These are phyloP conservation scores for Aphelenchoides besseyi DNA, from an alignment of 1,140 invertebrate genomes.

Conservation along the genomic window DNA sequence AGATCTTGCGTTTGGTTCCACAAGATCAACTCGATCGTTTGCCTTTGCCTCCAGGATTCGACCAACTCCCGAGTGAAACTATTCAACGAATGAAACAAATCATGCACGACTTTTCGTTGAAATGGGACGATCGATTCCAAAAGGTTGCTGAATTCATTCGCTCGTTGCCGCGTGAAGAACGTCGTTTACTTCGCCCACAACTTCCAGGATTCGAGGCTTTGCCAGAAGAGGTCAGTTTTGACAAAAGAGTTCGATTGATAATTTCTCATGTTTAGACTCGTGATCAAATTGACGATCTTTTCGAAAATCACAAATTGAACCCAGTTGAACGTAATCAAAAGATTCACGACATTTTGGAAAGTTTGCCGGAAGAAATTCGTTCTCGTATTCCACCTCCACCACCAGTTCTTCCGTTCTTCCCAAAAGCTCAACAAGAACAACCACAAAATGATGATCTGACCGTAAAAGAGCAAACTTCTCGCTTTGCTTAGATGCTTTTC, in stretches of 20 bases:
- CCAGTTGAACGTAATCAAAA: slow-evolving; percentile 13
- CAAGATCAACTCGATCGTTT: slow-evolving; percentile 18
- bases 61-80: slow-evolving; percentile 12
- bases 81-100: slow-evolving; percentile 14
- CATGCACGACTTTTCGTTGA: slow-evolving; percentile 5
- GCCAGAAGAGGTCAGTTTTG: slow-evolving; percentile 22
- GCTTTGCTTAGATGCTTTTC: too few species aligned
- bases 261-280: slow-evolving; percentile 9
- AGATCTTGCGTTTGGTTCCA: slow-evolving; percentile 18
- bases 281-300: slow-evolving; percentile 29
- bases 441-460: background rate
- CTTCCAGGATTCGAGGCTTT: slow-evolving; percentile 22
- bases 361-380: slow-evolving; percentile 22
- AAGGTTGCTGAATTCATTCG: slow-evolving; percentile 15
- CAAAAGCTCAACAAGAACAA: background rate
- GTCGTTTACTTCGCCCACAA: slow-evolving; percentile 14
- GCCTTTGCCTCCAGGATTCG: slow-evolving; percentile 20
- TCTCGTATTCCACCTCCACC: slow-evolving; percentile 18
- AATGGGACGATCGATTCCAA: slow-evolving; percentile 17
- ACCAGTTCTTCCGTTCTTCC: background rate
- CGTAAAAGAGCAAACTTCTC: background rate
- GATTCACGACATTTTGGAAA: background rate
- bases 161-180: slow-evolving; percentile 8
- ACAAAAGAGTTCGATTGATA: background rate
- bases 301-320: slow-evolving; percentile 6